Evolutionary conservation across 2,797 vertebrate genomes (phyloP), one percentile per base, ranked within the genome.

Genomic region (Hippoglossus hippoglossus): DNA sequence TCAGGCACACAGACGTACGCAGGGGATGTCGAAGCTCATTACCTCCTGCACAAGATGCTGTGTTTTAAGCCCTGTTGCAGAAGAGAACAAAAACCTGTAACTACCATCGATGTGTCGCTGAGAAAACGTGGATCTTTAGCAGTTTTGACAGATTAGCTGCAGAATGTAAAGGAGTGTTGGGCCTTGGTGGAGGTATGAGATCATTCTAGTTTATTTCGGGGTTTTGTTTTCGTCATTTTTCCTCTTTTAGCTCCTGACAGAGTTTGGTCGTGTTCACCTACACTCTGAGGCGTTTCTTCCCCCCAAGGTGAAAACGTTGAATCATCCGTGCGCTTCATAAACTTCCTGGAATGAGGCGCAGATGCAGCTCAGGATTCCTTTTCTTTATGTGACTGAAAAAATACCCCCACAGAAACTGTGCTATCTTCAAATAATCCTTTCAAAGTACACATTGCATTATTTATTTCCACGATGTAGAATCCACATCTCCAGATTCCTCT

Each of bases 381-480:
- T 67, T 53, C 41, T 60, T 57, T 1, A 19, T 19, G 18, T 12
- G 47, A 47, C 25, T 19, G 2, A 24, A 34, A 24, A 34, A 51
- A 39, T 16, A 24, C 11, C 56, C 28, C 28, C 4, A 19, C 6
- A 64, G 28, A 24, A 53, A 51, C 54, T 19, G 7, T 71, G 28
- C 15, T 21, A 56, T 74, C 58, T 63, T 62, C 51, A 59, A 22
- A 28, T 53, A 41, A 50, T 70, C 63, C 25, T 47, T 46, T 50
- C 39, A 44, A 64, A 12, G 39, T 71, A 36, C 22, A 24, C 54
- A 4, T 46, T 90, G 57, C 75, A 83, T 82, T 79, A 82, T 87
- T 83, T 67, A 82, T 79, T 18, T 58, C 70, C 41, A 47, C 55
- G 34, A 52, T 68, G 52, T 60, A 58, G 75, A 62, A 70, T 83